Evolutionary conservation across 2,797 vertebrate genomes (phyloP).

Genomic region (Arnoldichthys spilopterus): DNA sequence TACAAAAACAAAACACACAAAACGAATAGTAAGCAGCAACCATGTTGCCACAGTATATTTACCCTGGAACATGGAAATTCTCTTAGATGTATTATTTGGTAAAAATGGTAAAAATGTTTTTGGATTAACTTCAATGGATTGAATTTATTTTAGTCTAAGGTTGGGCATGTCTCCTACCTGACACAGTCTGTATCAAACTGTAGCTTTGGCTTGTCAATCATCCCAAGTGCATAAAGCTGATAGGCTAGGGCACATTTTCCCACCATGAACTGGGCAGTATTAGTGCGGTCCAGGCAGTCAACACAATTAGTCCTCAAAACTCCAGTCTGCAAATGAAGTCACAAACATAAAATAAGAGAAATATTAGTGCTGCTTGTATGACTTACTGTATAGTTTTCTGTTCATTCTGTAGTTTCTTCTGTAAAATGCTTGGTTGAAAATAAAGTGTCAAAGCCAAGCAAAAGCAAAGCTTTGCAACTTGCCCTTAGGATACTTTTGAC

Average conservation of each 20-base stretch:
- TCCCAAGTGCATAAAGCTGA: slow-evolving; percentile 92
- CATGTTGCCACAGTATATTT: too few species aligned
- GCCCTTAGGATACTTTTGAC: too few species aligned
- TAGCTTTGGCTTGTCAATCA: slow-evolving; percentile 95
- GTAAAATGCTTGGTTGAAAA: background rate
- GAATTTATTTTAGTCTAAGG: too few species aligned
- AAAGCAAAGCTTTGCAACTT: too few species aligned
- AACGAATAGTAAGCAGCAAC: too few species aligned
- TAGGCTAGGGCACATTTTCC: slow-evolving; percentile 97
- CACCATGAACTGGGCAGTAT: slow-evolving; percentile 98
- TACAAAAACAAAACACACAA: too few species aligned
- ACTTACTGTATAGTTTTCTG: background rate
- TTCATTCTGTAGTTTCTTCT: background rate
- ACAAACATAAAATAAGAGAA: background rate
- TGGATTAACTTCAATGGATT: too few species aligned
- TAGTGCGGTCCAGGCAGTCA: slow-evolving; percentile 96
- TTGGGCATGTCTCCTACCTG: too few species aligned
- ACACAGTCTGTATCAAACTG: slow-evolving; percentile 97
- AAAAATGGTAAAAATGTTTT: too few species aligned
- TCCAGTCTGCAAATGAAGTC: slow-evolving; percentile 82
- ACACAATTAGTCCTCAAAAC: slow-evolving; percentile 96
- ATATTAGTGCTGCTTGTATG: background rate
- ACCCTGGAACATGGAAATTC: too few species aligned
- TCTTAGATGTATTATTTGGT: too few species aligned
- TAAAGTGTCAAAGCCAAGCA: background rate